Evolutionary conservation across 2,797 vertebrate genomes (phyloP).

Genomic region (Eulemur rubriventer): DNA sequence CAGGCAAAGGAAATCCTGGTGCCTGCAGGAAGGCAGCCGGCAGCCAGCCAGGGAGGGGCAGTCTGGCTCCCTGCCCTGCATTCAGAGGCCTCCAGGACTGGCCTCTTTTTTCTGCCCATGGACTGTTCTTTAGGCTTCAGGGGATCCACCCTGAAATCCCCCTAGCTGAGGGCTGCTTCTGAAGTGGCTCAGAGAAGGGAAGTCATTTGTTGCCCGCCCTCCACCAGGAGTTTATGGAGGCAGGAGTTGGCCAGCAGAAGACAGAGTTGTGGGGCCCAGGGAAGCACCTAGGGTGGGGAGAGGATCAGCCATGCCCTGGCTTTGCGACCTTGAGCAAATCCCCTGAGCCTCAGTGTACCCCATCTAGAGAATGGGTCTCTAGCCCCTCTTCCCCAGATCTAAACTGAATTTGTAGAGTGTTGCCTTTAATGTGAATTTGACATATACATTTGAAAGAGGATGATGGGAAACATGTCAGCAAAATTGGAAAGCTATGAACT

Average conservation of each 20-base stretch:
- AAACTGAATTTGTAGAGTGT: not conserved
- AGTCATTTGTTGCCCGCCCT: too few relatives aligned
- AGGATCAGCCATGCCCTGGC: not conserved
- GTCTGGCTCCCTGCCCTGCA: not conserved
- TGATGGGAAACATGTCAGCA: not conserved
- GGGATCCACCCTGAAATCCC: not conserved
- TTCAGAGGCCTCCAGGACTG: not conserved
- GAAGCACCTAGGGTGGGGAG: not conserved
- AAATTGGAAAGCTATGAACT: not conserved
- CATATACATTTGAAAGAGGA: not conserved
- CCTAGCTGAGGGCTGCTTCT: not conserved
- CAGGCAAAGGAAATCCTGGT: fast-evolving
- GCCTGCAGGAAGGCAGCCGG: fast-evolving
- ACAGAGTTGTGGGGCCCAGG: not conserved
- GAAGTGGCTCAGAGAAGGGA: not conserved
- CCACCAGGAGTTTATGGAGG: not conserved
- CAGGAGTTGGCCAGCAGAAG: not conserved
- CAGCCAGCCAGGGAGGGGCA: too few relatives aligned
- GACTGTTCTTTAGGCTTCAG: not conserved
- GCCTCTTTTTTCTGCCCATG: not conserved
- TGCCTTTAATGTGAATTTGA: too few relatives aligned
- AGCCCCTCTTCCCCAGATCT: not conserved
- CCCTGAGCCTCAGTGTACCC: not conserved
- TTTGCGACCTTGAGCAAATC: not conserved
- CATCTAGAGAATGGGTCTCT: not conserved